Base-by-base conservation (phyloP, 2,888 invertebrate genomes). In the Pterostichus niger region DNA sequence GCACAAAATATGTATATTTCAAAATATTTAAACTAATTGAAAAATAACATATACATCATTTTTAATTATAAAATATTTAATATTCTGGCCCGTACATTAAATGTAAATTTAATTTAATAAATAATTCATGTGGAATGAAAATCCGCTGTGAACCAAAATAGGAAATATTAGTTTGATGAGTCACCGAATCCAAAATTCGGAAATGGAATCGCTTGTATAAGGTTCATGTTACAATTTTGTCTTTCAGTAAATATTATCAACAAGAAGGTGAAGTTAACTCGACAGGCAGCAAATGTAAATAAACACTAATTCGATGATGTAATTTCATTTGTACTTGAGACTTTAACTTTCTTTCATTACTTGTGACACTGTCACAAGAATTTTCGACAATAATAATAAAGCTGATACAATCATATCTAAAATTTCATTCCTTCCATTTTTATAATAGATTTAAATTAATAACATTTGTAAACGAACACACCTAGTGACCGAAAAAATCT, bases 331-430 rank as follows among this genome's bases (percentile, higher is more conserved):
- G 61, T 61, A 31, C 61, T 33, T 35, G 31, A 61, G 33, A 35
- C 17, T 13, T n/a, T 61, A 61, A 61, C 61, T 61, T 61, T 61
- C 61, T 61, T 61, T 61, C 33, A 33, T 61, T 61, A 35, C 6
- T n/a, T 61, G 0, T 33, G 33, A 61, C 33, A 61, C 9, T 35
- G 61, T 61, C n/a, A 11, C 33, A n/a, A 31, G 61, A 61, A 33
- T 33, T 33, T 61, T 13, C 33, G 6, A n/a, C n/a, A 6, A n/a
- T 11, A 33, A 61, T 33, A 35, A 61, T 61, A 61, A 61, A 13
- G 5, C 49, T 49, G 4, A 10, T 49, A 49, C 49, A 49, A 6
- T 49, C n/a, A n/a, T n/a, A n/a, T 49, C 52, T 13, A 52, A 52
- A 52, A 13, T 52, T 52, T 52, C 52, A 52, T 6, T 52, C 7